Percentiles rank a stretch among this genome's conserved stretches.
Evolutionary conservation across 2,113 vertebrate species (phyloP).

Genomic region (Sander lucioperca): DNA sequence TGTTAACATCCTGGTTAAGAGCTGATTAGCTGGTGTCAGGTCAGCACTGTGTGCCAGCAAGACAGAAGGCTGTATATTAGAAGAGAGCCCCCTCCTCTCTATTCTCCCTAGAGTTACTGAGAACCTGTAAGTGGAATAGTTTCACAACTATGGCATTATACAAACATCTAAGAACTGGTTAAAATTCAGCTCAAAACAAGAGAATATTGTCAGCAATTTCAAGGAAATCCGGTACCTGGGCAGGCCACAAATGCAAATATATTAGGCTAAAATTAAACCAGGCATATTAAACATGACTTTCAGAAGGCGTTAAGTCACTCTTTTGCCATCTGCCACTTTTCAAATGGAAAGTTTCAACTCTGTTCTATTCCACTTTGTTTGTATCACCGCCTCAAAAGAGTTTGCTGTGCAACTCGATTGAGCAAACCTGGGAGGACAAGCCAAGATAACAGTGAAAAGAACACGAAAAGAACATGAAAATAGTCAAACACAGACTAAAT

Average conservation of each 20-base stretch:
- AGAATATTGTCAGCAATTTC: background rate
- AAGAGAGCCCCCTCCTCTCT: background rate
- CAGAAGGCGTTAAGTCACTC: background rate
- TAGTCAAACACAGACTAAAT: slow-evolving; percentile 21
- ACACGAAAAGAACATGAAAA: slow-evolving; percentile 17
- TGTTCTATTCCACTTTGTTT: background rate
- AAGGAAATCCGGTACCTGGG: background rate
- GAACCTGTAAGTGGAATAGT: background rate
- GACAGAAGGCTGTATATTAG: background rate
- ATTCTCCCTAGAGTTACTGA: background rate
- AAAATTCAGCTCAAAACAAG: background rate
- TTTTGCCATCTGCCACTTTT: slow-evolving; percentile 4
- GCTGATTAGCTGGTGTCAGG: slow-evolving; percentile 7
- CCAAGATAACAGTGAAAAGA: slow-evolving; percentile 5
- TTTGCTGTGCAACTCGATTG: background rate
- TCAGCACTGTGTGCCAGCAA: too few relatives aligned
- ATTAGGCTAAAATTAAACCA: background rate
- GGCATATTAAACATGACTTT: background rate
- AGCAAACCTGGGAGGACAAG: slow-evolving; percentile 5
- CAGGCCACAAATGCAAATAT: background rate
- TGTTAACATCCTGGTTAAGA: background rate
- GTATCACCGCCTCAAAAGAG: background rate
- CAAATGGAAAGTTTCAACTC: background rate
- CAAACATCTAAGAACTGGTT: background rate
- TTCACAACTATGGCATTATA: background rate